Percentiles rank a stretch among this genome's conserved stretches.
These are phyloP conservation scores for Coenonympha arcania DNA, from an alignment of 2,888 invertebrate species.

Conservation along the genomic window DNA sequence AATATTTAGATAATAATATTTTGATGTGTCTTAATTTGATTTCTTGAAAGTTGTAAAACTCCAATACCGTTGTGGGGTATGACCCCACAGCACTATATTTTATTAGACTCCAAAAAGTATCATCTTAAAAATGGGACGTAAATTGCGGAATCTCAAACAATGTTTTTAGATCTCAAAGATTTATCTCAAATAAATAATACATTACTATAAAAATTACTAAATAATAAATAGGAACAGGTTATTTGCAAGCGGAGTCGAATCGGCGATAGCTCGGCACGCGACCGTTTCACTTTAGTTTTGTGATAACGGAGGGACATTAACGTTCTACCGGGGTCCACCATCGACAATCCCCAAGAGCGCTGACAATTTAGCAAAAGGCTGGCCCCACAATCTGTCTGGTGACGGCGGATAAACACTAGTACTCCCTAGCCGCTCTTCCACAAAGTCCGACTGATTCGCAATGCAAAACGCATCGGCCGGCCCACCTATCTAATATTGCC, in stretches of 20 bases:
- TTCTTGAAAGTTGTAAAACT: too few relatives aligned
- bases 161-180: too few relatives aligned
- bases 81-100: too few relatives aligned
- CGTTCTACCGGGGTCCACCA: conserved; percentile 35
- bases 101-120: too few relatives aligned
- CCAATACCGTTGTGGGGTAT: too few relatives aligned
- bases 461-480: conserved; percentile 69
- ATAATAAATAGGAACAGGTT: not conserved
- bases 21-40: too few relatives aligned
- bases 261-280: conserved; percentile 23
- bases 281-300: conserved; percentile 32
- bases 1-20: too few relatives aligned
- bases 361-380: conserved; percentile 58
- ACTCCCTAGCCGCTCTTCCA: conserved; percentile 49
- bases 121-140: too few relatives aligned
- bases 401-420: conserved; percentile 52
- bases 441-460: conserved; percentile 69
- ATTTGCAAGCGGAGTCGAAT: conserved; percentile 13
- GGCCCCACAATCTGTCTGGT: conserved; percentile 53
- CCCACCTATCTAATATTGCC: conserved; percentile 71
- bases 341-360: conserved; percentile 45
- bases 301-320: conserved; percentile 36
- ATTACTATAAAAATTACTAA: too few relatives aligned
- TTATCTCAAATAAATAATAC: too few relatives aligned
- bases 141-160: too few relatives aligned